Evolutionary conservation across 2,797 vertebrate species (phyloP).

Genomic region (Chiropotes sagulatus): DNA sequence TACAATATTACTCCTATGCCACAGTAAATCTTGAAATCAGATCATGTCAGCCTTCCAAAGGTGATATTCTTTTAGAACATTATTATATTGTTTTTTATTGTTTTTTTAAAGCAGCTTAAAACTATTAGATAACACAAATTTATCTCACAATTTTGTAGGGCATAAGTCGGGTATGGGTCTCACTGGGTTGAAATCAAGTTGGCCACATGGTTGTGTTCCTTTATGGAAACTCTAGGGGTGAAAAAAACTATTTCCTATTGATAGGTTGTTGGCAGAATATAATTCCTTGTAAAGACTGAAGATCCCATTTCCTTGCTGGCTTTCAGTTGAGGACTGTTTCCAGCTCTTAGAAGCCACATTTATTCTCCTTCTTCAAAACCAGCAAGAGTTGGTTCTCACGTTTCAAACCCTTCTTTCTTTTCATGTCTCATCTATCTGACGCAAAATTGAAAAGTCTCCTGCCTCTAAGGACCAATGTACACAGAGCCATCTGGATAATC

Average conservation of each 20-base stretch:
- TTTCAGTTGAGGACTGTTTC: not conserved
- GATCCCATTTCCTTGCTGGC: not conserved
- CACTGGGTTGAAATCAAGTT: not conserved
- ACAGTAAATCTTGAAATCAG: not conserved
- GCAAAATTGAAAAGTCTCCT: not conserved
- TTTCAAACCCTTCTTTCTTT: not conserved
- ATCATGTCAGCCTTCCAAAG: not conserved
- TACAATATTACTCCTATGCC: not conserved
- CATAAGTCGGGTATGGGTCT: not conserved
- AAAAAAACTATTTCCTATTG: not conserved
- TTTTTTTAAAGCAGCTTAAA: not conserved
- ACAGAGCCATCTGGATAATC: not conserved
- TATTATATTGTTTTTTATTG: not conserved
- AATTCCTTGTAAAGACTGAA: not conserved
- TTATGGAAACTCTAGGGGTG: not conserved
- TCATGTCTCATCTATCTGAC: not conserved
- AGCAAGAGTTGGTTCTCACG: not conserved
- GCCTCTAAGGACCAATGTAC: not conserved
- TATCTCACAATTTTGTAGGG: not conserved
- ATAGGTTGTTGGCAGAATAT: not conserved
- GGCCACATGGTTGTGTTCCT: not conserved
- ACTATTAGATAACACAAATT: not conserved
- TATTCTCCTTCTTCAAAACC: not conserved
- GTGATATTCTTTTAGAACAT: not conserved
- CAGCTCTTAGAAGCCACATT: not conserved